These are phyloP conservation scores for Cerceris ruficornis DNA, from an alignment of 2,888 invertebrate genomes.

Conservation along the genomic window DNA sequence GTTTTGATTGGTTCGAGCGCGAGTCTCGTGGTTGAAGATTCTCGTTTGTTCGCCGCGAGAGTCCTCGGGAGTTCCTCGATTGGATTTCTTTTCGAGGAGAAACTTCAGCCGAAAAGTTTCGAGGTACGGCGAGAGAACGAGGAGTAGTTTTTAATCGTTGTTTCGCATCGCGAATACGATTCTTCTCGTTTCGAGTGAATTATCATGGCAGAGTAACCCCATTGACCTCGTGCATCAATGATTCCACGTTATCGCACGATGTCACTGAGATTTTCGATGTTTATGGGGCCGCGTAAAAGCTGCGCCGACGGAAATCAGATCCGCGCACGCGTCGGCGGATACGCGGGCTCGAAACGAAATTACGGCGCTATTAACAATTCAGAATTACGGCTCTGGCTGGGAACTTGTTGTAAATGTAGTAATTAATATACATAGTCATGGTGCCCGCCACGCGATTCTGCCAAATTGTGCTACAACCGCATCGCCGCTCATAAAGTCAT, in stretches of 20 bases:
- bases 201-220: too few species aligned
- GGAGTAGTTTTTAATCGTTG: not conserved
- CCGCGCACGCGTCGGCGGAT: not conserved
- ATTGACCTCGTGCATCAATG: not conserved
- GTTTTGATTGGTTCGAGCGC: not conserved
- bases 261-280: not conserved
- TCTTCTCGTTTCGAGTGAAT: not conserved
- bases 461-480: slow-evolving; percentile 27
- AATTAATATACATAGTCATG: slow-evolving; percentile 52
- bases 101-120: not conserved
- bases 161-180: not conserved
- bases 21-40: not conserved
- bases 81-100: not conserved
- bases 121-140: too few species aligned
- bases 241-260: not conserved
- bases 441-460: slow-evolving; percentile 23
- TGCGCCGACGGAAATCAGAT: not conserved
- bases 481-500: slow-evolving; percentile 14
- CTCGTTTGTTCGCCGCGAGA: not conserved
- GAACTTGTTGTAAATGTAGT: slow-evolving; percentile 49
- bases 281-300: slow-evolving; percentile 4
- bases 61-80: not conserved
- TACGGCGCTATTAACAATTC: slow-evolving; percentile 38
- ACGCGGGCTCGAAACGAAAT: slow-evolving; percentile 17
- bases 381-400: slow-evolving; percentile 22